phyloP scores from a whole-genome alignment of 2,888 invertebrate genomes.

The Lucinisca nassula region DNA sequence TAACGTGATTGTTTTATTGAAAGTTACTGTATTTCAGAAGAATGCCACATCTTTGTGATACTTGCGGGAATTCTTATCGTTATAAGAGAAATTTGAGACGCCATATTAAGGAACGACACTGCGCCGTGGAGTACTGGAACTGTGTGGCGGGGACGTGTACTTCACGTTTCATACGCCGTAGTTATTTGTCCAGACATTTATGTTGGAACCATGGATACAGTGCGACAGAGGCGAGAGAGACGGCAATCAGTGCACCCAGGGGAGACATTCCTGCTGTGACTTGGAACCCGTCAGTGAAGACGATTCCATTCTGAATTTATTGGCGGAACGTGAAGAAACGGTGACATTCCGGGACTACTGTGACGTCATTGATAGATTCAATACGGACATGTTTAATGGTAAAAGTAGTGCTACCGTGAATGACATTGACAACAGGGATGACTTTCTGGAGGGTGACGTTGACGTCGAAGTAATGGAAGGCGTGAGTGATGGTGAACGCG shows the following conservation, averaged over 20 bases:
- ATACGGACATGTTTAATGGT: background rate
- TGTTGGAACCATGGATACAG: background rate
- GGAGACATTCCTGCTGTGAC: background rate
- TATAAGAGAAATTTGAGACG: conserved; percentile 12
- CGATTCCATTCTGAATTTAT: background rate
- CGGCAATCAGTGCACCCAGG: background rate
- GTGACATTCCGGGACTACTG: background rate
- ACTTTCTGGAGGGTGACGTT: background rate
- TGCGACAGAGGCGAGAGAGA: background rate
- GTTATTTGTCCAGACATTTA: conserved; percentile 15
- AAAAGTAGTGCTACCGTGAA: background rate
- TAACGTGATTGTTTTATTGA: background rate
- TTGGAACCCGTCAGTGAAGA: conserved; percentile 12
- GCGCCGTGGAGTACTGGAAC: background rate
- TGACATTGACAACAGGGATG: background rate
- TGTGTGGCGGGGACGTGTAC: background rate
- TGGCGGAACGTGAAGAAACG: conserved; percentile 7
- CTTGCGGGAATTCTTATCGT: background rate
- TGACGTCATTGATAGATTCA: background rate
- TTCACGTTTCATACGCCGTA: conserved; percentile 25
- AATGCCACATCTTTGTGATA: background rate
- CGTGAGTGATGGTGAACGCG: background rate
- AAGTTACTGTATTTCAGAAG: background rate
- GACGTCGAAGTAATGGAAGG: background rate
- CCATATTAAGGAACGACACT: conserved; percentile 18